Base-by-base conservation (phyloP, 2,888 invertebrate genomes). In the Ochropleura leucogaster region DNA sequence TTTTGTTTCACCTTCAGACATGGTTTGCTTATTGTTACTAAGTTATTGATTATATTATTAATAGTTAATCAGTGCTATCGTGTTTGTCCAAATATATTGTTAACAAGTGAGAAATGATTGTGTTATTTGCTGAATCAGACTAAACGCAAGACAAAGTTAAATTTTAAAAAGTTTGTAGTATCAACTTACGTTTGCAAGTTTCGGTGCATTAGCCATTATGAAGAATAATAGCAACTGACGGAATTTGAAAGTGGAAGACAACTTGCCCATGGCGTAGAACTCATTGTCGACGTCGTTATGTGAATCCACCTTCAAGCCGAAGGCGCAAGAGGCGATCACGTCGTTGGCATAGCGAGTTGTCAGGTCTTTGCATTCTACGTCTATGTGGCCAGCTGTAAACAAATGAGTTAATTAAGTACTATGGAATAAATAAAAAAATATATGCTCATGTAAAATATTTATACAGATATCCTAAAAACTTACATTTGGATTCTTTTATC, bases 291-390 rank as follows among this genome's bases (percentile, higher is more conserved):
- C 92, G 0, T 97, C 93, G 44, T 90, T 89, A 59, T 97, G 93
- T 0, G 97, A 97, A 88, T 97, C 95, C 12, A 97, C 95, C 85
- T 97, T 94, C 4, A 97, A 84, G 0, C 97, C 97, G 78, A 97
- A 97, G n/a, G 96, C 96, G 3, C 95, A 93, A 3, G 96, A 94
- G 0, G 97, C 97, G 60, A 97, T 96, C 3, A 97, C 96, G 80
- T 97, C 97, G 72, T 95, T 97, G 6, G 96, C 92, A 80, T 93
- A 96, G 30, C 96, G 90, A 0, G 95, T 94, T 4, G 94, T 95
- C 9, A 93, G 72, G 74, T 97, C 96, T 79, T 96, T 96, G 78
- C 94, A 87, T 18, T 97, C 96, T 0, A 95, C 69, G 47, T 93
- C 92, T 12, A 92, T 59, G 73, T 87, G 89, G 7, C 82, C 86